A percentile compares a stretch with the other conserved stretches of the same genome.
Evolutionary conservation across 1,140 invertebrate genomes (phyloP).

Genomic region (Pseudomyrmex concolor): DNA sequence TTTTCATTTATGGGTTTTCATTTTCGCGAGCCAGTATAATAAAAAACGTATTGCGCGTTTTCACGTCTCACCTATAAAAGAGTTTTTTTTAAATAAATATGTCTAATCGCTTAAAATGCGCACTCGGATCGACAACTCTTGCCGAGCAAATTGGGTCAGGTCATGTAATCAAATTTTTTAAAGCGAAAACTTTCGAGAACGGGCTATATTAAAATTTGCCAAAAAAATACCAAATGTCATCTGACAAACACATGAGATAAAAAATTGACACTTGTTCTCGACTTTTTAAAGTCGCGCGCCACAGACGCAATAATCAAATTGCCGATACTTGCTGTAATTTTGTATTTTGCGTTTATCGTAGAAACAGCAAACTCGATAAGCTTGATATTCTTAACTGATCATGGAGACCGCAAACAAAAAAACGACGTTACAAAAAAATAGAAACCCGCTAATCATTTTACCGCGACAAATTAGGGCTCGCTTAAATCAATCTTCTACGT

Average conservation of each 20-base stretch:
- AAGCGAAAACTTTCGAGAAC: not conserved
- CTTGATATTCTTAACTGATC: conserved; percentile 22
- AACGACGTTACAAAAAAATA: conserved; percentile 2
- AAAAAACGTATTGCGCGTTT: not conserved
- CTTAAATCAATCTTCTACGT: conserved; percentile 28
- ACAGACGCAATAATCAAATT: conserved; percentile 26
- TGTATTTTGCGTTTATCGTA: conserved; percentile 24
- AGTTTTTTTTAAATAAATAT: not conserved
- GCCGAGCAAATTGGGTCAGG: not conserved
- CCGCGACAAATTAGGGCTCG: conserved; percentile 35
- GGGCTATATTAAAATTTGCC: conserved; percentile 24
- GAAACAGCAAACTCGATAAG: not conserved
- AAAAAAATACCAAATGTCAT: conserved; percentile 20
- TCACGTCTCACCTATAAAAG: not conserved
- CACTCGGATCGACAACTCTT: conserved; percentile 23
- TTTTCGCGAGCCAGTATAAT: not conserved
- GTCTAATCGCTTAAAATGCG: conserved; percentile 6
- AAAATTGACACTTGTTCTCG: not conserved
- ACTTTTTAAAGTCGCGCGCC: conserved; percentile 1
- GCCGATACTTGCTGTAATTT: not conserved
- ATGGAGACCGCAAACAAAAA: not conserved
- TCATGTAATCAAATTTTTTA: conserved; percentile 4
- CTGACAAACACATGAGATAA: not conserved
- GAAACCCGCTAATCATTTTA: conserved; percentile 1
- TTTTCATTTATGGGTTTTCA: not conserved